These are phyloP conservation scores for Vidua chalybeata DNA, from an alignment of 2,113 vertebrate species.

Conservation along the genomic window DNA sequence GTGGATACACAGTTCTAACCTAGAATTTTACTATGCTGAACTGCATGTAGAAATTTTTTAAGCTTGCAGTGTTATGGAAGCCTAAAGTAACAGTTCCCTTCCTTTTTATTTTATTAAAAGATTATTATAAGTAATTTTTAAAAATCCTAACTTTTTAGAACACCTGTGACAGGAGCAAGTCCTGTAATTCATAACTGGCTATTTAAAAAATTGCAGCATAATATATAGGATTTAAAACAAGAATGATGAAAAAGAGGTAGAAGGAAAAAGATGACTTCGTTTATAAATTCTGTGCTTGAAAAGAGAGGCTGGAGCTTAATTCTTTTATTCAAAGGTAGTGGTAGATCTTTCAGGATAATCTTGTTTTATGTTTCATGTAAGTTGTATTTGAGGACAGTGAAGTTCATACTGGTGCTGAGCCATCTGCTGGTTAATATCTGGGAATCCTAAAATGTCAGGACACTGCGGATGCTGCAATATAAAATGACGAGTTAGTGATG, in stretches of 20 bases:
- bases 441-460: constrained; percentile 36
- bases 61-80: neutral
- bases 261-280: neutral
- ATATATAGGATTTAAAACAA: neutral
- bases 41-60: neutral
- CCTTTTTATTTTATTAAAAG: neutral
- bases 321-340: neutral
- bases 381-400: neutral
- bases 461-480: constrained; percentile 60
- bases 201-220: neutral
- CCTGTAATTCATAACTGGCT: neutral
- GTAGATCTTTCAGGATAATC: neutral
- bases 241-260: neutral
- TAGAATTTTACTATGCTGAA: neutral
- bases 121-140: neutral
- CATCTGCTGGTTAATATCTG: neutral
- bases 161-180: neutral
- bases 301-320: neutral
- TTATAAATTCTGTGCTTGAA: neutral
- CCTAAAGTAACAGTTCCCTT: neutral
- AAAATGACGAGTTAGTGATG: neutral
- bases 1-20: neutral
- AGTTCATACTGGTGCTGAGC: neutral
- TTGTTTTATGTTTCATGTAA: neutral
- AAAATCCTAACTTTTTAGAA: neutral